Evolutionary conservation across 1,140 invertebrate genomes (phyloP).

Genomic region (Apis dorsata): DNA sequence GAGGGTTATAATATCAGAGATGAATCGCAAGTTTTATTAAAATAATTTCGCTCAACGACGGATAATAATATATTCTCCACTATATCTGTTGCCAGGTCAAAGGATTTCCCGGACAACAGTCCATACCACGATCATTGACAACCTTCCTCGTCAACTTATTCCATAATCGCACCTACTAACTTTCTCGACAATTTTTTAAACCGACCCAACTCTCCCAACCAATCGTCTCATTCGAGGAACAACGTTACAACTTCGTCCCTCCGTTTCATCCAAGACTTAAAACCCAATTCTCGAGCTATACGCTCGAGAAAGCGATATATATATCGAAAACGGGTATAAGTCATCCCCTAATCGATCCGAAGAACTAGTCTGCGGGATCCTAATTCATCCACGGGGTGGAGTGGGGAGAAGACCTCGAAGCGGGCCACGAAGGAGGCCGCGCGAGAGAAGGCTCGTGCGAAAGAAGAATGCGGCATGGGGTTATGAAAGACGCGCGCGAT

Average conservation of each 20-base stretch:
- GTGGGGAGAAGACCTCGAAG: background rate
- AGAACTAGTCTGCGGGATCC: background rate
- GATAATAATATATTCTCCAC: slow-evolving; percentile 39
- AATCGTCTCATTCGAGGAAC: background rate
- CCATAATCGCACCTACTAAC: slow-evolving; percentile 2
- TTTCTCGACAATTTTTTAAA: background rate
- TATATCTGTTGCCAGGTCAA: slow-evolving; percentile 41
- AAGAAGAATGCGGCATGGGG: slow-evolving; percentile 22
- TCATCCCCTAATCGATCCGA: background rate
- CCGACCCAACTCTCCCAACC: background rate
- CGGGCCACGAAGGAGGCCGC: background rate
- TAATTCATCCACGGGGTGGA: background rate
- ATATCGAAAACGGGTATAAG: background rate
- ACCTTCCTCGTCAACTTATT: slow-evolving; percentile 12
- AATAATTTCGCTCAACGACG: slow-evolving; percentile 19
- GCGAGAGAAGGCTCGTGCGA: slow-evolving; percentile 13
- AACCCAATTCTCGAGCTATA: background rate
- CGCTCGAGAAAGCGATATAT: background rate
- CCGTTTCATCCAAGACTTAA: background rate
- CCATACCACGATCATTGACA: slow-evolving; percentile 55
- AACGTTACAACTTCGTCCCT: no score
- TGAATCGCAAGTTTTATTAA: slow-evolving; percentile 37
- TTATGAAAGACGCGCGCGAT: background rate
- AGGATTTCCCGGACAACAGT: slow-evolving; percentile 58
- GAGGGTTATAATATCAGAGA: slow-evolving; percentile 26